Evolutionary conservation across 2,113 vertebrate species (phyloP), one percentile per base, ranked within the genome.

Genomic region (Sialia sialis): DNA sequence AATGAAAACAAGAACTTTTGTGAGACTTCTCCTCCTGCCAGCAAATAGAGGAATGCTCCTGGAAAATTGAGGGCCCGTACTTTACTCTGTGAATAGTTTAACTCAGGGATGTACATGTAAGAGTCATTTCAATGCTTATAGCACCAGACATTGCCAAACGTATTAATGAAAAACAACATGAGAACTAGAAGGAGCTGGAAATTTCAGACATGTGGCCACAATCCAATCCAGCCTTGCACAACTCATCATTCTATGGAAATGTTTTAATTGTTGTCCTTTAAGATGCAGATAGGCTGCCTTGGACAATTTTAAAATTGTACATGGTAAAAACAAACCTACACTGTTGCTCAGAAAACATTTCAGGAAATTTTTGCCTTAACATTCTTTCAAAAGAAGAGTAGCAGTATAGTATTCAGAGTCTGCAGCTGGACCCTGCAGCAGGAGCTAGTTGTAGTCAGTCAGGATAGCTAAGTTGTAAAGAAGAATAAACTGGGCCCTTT

Each of bases 41-140:
- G 16, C 14, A 84, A 87, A 74, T 16, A 41, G 25, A 76, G 59
- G 27, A 36, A 81, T 60, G 26, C 30, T 68, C 51, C 87, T 80
- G 75, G 59, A 41, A 86, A 82, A 91, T 55, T 0, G 3, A 63
- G 26, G 52, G 17, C 13, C 55, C 19, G 19, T 4, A 11, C 76
- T 92, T 78, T 69, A 23, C 11, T 62, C 49, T 94, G 58, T 59
- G 75, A 86, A 63, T 41, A 54, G 38, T 77, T 94, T 66, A 94
- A 62, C 68, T 79, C 49, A 78, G n/a, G 64, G 84, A 75, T 67
- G 39, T 93, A 94, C 94, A 93, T 70, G 80, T 60, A 87, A 91
- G 64, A 29, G 15, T 78, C 0, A 8, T 69, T 95, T 89, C 54
- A 66, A 32, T 88, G 38, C 34, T 82, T 80, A 69, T 85, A 77